Evolutionary conservation across 2,888 invertebrate genomes (phyloP), one percentile per base, ranked within the genome.

Genomic region (Watsonalla cultraria): DNA sequence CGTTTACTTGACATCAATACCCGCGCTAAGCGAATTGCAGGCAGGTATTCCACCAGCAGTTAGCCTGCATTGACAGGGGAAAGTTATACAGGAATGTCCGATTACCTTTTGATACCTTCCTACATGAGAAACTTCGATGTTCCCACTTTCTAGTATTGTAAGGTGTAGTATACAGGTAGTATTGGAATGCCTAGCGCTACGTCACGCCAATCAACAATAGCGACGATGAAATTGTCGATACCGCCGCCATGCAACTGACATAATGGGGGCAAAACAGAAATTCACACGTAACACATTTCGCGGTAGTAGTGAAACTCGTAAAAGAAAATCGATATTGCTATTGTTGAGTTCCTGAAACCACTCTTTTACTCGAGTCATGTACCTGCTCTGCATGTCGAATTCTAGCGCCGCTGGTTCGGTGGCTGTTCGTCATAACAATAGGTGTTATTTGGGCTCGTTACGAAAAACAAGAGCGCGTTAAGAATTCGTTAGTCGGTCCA

Each of bases 261-360:
- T 51, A 55, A 13, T 66, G 51, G 45, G 62, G 64, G 63, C 72
- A 71, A 70, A 69, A 64, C 62, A 49, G 55, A 53, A 49, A 58
- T 75, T 81, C 81, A 60, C 81, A 82, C 73, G 76, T 62, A 65
- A 62, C 61, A 59, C 45, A 66, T 71, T 64, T 65, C 62, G 62
- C 60, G 61, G 60, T 66, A 65, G 56, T 60, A 70, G 78, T 72
- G 80, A 79, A 80, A 80, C 75, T 70, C 58, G 59, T 66, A 65
- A 63, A 71, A 69, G 70, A 72, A 74, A 72, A 70, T 73, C 66
- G 52, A 66, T 68, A 64, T 59, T 64, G 58, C 69, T 60, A 72
- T 77, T 76, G 68, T 72, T 64, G 48, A 54, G 62, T 68, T 69
- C 62, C 65, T 65, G 65, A 57, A 66, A 56, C 54, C 51, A 51